These are phyloP conservation scores for Helicolenus hilgendorfi DNA, from an alignment of 2,797 vertebrate genomes.

Conservation along the genomic window DNA sequence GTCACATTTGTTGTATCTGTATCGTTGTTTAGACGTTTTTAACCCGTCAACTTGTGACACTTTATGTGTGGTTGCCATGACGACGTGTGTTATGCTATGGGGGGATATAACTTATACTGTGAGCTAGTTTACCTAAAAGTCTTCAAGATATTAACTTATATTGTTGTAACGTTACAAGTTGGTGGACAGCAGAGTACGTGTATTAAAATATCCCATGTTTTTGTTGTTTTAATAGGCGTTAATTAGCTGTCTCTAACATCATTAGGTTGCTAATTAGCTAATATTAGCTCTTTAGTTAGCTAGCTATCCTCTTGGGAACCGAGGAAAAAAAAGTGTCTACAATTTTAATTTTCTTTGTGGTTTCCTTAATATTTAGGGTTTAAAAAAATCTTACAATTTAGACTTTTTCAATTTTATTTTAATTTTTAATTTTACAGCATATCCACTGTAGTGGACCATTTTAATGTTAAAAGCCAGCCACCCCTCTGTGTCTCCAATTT, in stretches of 20 bases:
- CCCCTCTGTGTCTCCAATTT: too few species aligned
- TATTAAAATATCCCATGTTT: not conserved
- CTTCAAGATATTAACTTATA: not conserved
- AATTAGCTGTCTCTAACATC: not conserved
- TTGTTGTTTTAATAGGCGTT: not conserved
- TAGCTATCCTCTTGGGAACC: too few species aligned
- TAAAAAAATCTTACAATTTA: too few species aligned
- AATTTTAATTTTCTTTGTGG: too few species aligned
- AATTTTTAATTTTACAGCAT: too few species aligned
- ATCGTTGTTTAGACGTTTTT: not conserved
- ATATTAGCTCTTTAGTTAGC: not conserved
- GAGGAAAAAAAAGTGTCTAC: too few species aligned
- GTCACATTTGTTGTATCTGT: not conserved
- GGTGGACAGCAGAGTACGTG: not conserved
- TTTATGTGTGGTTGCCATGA: conserved; percentile 80
- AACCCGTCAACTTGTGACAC: not conserved
- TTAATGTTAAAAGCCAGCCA: too few species aligned
- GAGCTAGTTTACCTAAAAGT: not conserved
- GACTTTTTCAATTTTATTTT: too few species aligned
- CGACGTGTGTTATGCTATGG: conserved; percentile 59
- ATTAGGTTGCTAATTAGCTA: not conserved
- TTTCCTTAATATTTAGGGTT: too few species aligned
- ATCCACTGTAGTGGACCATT: too few species aligned
- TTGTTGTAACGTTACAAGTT: not conserved
- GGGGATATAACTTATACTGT: not conserved